These are phyloP conservation scores for Callospermophilus lateralis DNA, from an alignment of 2,113 vertebrate genomes.

Conservation along the genomic window DNA sequence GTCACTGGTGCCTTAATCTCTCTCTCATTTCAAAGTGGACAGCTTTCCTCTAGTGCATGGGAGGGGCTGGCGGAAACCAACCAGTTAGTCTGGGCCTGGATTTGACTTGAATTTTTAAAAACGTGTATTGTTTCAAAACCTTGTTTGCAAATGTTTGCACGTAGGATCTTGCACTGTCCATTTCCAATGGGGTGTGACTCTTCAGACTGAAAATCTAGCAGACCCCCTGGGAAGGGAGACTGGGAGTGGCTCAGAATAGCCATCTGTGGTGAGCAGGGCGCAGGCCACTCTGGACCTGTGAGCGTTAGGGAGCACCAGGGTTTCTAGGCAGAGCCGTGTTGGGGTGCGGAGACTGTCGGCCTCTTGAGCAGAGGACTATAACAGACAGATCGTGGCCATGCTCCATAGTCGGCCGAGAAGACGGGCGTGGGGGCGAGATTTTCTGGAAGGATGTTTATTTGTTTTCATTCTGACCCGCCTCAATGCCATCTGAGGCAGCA, in stretches of 20 bases:
- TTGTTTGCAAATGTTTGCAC: conserved; percentile 83
- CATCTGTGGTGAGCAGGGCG: accelerated
- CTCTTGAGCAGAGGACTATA: not conserved
- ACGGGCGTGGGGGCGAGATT: too few species aligned
- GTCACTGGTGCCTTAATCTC: not conserved
- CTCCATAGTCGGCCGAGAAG: not conserved
- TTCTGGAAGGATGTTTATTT: not conserved
- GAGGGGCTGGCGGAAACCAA: not conserved
- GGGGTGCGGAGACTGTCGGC: not conserved
- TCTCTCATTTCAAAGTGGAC: conserved; percentile 22
- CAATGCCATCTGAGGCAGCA: not conserved
- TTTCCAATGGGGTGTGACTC: not conserved
- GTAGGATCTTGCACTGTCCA: conserved; percentile 38
- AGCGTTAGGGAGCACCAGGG: not conserved
- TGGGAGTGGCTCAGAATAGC: not conserved
- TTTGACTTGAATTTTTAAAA: conserved; percentile 86
- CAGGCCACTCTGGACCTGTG: not conserved
- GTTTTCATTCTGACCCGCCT: not conserved
- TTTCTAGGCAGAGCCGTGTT: not conserved
- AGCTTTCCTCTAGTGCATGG: not conserved
- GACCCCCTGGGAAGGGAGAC: not conserved
- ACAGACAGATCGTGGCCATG: not conserved
- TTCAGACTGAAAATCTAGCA: conserved; percentile 13
- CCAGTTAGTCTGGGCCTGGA: conserved; percentile 74
- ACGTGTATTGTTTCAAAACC: conserved; percentile 63